Base-by-base conservation (phyloP, 2,888 invertebrate species). In the Himalopsyche kuldschensis region DNA sequence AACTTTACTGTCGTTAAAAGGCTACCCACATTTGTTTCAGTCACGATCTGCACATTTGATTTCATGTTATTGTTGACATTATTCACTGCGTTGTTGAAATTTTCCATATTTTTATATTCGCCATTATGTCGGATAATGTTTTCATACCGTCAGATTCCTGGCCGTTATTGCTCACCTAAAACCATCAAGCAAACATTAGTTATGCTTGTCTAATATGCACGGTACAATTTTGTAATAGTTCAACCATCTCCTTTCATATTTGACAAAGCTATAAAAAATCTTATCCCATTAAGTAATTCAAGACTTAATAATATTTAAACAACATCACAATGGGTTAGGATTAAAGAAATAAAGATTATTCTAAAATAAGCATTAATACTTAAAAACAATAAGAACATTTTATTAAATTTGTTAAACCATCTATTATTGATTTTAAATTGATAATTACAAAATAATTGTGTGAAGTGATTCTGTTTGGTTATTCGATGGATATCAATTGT, bases 1-100 rank as follows among this genome's bases (percentile, higher is more conserved):
- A 93, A 90, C 90, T 92, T 93, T 89, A 93, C 91, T 89, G 91
- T 89, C 89, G 92, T 91, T 90, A 91, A 91, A 90, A 91, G 90
- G 91, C 91, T 91, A 89, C 91, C 90, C 90, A 92, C 92, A 91
- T 92, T 91, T 90, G 91, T 91, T 90, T 91, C 91, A 90, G 92
- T 92, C 3, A 76, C 32, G 11, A 3, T 32, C n/a, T 76, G 76
- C 24, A 41, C 30, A 69, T 69, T 69, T 69, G 24, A 10, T 69
- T 20, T 76, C n/a, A n/a, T 10, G 17, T 76, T 41, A 35, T 76
- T 30, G 6, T 75, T 17, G 4, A 17, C 32, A 8, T 75, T 76
- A 24, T 76, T 41, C 4, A 76, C 30, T 20, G 20, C 76, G 17
- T 76, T 41, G 8, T 76, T 32, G 32, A 76, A 76, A n/a, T 76